phyloP scores from a whole-genome alignment of 2,797 vertebrate genomes.

The Muscicapa comitata region DNA sequence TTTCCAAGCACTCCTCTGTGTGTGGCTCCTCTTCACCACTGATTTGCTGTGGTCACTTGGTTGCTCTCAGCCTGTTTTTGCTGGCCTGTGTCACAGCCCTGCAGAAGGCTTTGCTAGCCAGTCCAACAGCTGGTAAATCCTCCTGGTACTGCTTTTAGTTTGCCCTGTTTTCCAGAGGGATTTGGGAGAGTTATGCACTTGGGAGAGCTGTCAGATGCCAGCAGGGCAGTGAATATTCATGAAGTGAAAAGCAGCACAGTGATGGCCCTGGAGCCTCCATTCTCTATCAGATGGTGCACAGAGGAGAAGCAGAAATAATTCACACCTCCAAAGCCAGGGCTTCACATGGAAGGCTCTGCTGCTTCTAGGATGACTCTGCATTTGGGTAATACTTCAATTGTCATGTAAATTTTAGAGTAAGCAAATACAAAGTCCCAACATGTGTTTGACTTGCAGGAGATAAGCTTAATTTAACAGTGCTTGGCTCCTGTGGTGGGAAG shows the following conservation, averaged over 20 bases:
- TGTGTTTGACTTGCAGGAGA: neutral
- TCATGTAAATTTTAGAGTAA: conserved; percentile 3
- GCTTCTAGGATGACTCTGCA: neutral
- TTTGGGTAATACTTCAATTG: neutral
- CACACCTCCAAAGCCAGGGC: neutral
- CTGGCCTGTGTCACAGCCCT: neutral
- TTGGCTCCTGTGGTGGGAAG: neutral
- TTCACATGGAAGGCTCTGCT: neutral
- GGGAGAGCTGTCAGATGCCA: neutral
- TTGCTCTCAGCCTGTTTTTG: neutral
- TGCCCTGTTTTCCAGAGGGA: neutral
- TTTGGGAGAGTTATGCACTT: neutral
- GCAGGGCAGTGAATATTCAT: neutral
- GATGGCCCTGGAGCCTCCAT: neutral
- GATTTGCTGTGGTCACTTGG: neutral
- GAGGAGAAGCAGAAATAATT: neutral
- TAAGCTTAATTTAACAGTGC: conserved; percentile 5
- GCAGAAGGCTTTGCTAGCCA: neutral
- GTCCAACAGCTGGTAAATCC: rapidly evolving
- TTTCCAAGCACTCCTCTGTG: neutral
- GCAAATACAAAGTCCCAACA: conserved; percentile 8
- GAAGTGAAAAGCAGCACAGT: neutral
- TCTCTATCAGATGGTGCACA: neutral
- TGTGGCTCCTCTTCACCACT: neutral
- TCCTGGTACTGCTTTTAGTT: neutral